Percentiles rank a stretch among this genome's conserved stretches.
Evolutionary conservation across 2,113 vertebrate species (phyloP).

Genomic region (human): GRCh38 chr9:125113001-125113500

Average conservation of each 20-base stretch:
- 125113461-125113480: neutral
- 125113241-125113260: neutral
- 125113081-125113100: neutral
- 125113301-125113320: neutral
- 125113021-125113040: neutral
- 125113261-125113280: neutral
- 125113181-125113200: neutral
- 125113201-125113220: neutral
- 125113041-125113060: neutral
- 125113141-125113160: neutral
- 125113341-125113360: neutral
- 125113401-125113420: slow-evolving; percentile 13
- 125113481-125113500: neutral
- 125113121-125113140: neutral
- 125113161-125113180: neutral
- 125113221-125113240: neutral
- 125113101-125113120: neutral
- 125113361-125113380: neutral
- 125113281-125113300: neutral
- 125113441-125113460: neutral
- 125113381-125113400: neutral
- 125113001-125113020: neutral
- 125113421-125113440: neutral
- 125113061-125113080: neutral
- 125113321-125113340: neutral